Conservation (phyloP, 2,888 invertebrate genomes). For the Mimumesa dahlbomi region DNA sequence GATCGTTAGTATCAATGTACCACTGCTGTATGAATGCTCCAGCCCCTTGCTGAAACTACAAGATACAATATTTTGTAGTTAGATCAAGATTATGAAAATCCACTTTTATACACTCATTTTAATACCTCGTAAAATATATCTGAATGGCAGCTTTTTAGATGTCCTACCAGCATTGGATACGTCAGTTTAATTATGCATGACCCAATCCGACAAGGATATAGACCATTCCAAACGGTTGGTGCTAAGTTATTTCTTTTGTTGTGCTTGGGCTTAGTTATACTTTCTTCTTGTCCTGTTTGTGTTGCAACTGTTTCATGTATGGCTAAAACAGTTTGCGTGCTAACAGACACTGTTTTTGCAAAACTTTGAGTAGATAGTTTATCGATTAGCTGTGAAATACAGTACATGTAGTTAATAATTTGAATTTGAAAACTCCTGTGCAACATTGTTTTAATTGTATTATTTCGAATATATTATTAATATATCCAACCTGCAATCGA, state of each 20-base stretch:
- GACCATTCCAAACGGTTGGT: slow-evolving; percentile 78
- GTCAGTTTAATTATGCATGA: slow-evolving; percentile 79
- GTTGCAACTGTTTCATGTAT: neutral
- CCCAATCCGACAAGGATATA: slow-evolving; percentile 82
- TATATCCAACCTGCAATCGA: no score
- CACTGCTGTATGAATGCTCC: slow-evolving; percentile 3
- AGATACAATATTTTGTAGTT: neutral
- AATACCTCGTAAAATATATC: slow-evolving; percentile 81
- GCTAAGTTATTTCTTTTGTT: neutral
- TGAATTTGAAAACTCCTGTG: no score
- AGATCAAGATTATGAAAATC: no score
- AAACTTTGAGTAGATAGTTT: slow-evolving; percentile 62
- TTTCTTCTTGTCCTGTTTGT: slow-evolving; percentile 14
- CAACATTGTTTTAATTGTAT: no score
- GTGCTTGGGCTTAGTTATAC: neutral
- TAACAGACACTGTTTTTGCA: neutral
- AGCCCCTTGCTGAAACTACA: neutral
- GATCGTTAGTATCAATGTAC: slow-evolving; percentile 25
- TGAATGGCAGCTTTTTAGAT: slow-evolving; percentile 81
- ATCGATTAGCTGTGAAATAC: no score
- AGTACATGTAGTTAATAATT: no score
- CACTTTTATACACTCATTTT: neutral
- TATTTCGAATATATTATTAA: no score
- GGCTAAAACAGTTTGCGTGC: neutral
- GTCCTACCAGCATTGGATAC: slow-evolving; percentile 81